Conservation (phyloP, 2,888 invertebrate species). For the Macrophya alboannulata region DNA sequence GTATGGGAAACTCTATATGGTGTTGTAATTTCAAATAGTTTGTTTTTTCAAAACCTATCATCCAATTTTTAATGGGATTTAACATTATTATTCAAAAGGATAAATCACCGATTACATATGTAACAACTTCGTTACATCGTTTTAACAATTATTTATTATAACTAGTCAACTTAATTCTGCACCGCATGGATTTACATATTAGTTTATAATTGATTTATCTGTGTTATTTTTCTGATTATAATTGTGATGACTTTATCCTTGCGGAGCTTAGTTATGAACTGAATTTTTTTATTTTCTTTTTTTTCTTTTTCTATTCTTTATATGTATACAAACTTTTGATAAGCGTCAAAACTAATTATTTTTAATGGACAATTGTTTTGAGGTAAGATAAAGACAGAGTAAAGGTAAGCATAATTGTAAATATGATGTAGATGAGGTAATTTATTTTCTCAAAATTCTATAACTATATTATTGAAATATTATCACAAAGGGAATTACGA, state of each 20-base stretch:
- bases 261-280: background rate
- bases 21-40: conserved; percentile 44
- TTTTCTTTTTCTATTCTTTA: background rate
- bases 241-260: background rate
- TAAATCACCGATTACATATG: background rate
- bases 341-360: conserved; percentile 19
- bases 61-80: conserved; percentile 63
- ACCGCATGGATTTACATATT: background rate
- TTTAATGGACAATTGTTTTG: background rate
- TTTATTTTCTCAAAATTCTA: conserved; percentile 47
- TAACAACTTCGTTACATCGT: background rate
- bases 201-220: background rate
- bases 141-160: background rate
- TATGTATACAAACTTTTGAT: background rate
- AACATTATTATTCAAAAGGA: conserved; percentile 2
- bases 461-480: conserved; percentile 32
- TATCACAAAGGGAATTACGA: conserved; percentile 43
- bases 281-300: background rate
- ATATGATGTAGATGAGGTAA: conserved; percentile 30
- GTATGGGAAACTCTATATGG: conserved; percentile 73
- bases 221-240: background rate
- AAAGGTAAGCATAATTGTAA: conserved; percentile 52
- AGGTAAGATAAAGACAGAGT: conserved; percentile 13
- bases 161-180: background rate
- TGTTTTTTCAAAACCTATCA: conserved; percentile 9